Conservation (phyloP, 2,888 invertebrate species). For the Eupithecia inturbata region DNA sequence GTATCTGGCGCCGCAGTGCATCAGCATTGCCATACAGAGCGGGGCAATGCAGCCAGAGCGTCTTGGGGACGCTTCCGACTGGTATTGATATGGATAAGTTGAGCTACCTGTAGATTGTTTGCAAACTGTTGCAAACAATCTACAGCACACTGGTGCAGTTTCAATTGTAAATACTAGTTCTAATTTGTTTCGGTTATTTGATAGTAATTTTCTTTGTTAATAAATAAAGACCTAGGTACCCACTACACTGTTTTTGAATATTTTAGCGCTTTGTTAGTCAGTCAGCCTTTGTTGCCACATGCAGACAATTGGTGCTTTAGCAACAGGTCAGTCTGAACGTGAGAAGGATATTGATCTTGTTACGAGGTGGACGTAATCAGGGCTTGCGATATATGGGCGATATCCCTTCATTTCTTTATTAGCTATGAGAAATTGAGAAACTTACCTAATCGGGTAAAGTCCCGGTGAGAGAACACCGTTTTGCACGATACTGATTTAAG, state of each 20-base stretch:
- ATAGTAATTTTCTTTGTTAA: too few species aligned
- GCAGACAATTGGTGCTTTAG: slow-evolving; percentile 57
- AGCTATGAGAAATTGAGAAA: not conserved
- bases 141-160: too few species aligned
- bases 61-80: too few species aligned
- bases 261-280: slow-evolving; percentile 25
- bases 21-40: too few species aligned
- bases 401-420: slow-evolving; percentile 3
- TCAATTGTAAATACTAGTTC: too few species aligned
- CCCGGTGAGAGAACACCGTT: not conserved
- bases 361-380: slow-evolving; percentile 20
- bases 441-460: not conserved
- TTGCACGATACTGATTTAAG: not conserved
- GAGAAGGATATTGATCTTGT: slow-evolving; percentile 45
- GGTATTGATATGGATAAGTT: too few species aligned
- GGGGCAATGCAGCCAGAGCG: too few species aligned
- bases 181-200: too few species aligned
- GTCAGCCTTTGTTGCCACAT: slow-evolving; percentile 49
- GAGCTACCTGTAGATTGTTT: too few species aligned
- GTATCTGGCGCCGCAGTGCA: too few species aligned
- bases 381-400: not conserved
- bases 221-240: too few species aligned
- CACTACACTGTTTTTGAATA: slow-evolving; percentile 26
- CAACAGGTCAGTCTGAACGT: slow-evolving; percentile 57
- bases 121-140: too few species aligned